A percentile compares a stretch with the other conserved stretches of the same genome.
Evolutionary conservation across 2,888 invertebrate genomes (phyloP).

Genomic region (Watsonalla cultraria): DNA sequence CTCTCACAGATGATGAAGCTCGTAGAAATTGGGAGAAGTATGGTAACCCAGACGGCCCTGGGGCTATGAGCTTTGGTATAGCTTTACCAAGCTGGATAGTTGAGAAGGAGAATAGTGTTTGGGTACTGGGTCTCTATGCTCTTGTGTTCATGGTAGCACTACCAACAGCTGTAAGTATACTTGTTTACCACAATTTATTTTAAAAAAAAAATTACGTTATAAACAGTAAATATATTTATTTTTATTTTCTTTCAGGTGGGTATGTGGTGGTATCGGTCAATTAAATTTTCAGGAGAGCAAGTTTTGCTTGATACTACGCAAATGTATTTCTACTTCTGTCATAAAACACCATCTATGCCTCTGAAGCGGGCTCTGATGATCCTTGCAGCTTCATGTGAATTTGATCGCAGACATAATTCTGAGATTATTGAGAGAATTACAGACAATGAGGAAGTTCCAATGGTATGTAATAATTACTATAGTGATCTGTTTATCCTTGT

Average conservation of each 20-base stretch:
- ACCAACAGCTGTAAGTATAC: conserved; percentile 84
- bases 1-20: conserved; percentile 98
- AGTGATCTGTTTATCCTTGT: neutral
- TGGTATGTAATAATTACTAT: conserved; percentile 72
- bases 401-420: conserved; percentile 95
- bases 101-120: conserved; percentile 98
- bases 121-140: conserved; percentile 97
- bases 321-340: conserved; percentile 96
- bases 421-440: conserved; percentile 95
- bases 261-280: conserved; percentile 99
- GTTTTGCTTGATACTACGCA: conserved; percentile 97
- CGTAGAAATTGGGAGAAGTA: conserved; percentile 99
- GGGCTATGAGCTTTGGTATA: conserved; percentile 99
- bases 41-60: conserved; percentile 99
- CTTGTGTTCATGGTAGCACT: conserved; percentile 98
- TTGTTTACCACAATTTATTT: neutral
- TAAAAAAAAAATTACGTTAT: neutral
- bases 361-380: conserved; percentile 98
- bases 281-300: conserved; percentile 97
- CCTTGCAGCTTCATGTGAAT: conserved; percentile 96
- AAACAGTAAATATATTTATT: neutral
- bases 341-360: conserved; percentile 97
- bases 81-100: conserved; percentile 99
- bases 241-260: conserved; percentile 80
- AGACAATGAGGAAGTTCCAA: conserved; percentile 96